Evolutionary conservation across 2,888 invertebrate genomes (phyloP), one percentile per base, ranked within the genome.

Genomic region (Catocala fraxini): DNA sequence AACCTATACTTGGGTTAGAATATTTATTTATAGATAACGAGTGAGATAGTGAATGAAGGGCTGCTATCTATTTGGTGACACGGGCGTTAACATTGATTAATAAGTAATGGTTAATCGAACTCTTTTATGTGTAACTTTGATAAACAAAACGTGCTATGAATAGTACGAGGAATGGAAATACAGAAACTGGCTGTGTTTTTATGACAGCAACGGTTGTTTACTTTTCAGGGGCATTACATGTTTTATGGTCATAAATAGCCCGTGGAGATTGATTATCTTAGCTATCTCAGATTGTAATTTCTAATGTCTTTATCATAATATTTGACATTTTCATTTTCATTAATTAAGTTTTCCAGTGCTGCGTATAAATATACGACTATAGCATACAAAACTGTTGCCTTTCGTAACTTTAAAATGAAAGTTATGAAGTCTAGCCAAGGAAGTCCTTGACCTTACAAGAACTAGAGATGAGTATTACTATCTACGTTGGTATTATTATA

Each of bases 141-240:
- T 65, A 74, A 79, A 75, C 64, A 78, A 70, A 73, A 70, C 68
- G 68, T 56, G 55, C 43, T 54, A 56, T 54, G 65, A 70, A 71
- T 61, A 66, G 71, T 64, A 62, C 68, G 63, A 70, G 62, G 65
- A 70, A 75, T 63, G 65, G 59, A 73, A 66, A 72, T 48, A 71
- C 61, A 73, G 65, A 71, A 77, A 77, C 76, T 76, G 78, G 71
- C 82, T 81, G 74, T 75, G 79, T 83, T 87, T 86, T 86, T 86
- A 87, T 84, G 84, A 84, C 82, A 83, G 79, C 79, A 67, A 75
- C 79, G 79, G 74, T 84, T 82, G 77, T 80, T 85, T 79, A 80
- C 80, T 75, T 72, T 67, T 42, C 68, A 60, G 78, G 76, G 68
- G 70, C 62, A 70, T 71, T 81, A 72, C 68, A 75, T 76, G 73